phyloP scores from a whole-genome alignment of 2,888 invertebrate species.

The Meiosimyza platycephala region DNA sequence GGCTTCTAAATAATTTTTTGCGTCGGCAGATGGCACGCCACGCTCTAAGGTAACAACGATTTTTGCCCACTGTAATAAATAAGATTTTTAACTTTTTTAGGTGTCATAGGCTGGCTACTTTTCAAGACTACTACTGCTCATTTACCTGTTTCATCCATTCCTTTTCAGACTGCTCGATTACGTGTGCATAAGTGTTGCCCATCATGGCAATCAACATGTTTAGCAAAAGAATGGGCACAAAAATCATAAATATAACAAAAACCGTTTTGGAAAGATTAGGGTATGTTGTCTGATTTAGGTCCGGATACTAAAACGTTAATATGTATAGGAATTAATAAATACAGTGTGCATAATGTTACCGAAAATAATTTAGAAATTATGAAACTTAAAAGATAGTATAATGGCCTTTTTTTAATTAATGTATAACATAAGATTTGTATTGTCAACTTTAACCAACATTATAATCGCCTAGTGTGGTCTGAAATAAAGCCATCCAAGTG shows the following conservation, averaged over 20 bases:
- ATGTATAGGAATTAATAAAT: background rate
- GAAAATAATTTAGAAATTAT: background rate
- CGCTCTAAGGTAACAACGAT: constrained; percentile 96
- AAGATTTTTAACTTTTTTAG: background rate
- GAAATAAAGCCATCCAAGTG: constrained; percentile 98
- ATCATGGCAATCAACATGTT: constrained; percentile 99
- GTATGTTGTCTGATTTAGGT: constrained; percentile 89
- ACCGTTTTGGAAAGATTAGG: constrained; percentile 93
- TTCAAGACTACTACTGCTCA: no score
- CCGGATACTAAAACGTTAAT: constrained; percentile 81
- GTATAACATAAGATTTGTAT: no score
- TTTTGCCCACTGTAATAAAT: constrained; percentile 89
- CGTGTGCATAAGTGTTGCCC: constrained; percentile 98
- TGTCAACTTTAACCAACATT: constrained; percentile 77
- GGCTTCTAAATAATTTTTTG: constrained; percentile 91
- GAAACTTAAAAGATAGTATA: background rate
- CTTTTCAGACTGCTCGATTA: constrained; percentile 98
- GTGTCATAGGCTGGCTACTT: no score
- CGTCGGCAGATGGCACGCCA: constrained; percentile 89
- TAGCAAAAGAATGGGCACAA: constrained; percentile 93
- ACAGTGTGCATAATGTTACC: background rate
- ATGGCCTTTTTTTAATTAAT: no score
- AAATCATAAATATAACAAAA: constrained; percentile 98
- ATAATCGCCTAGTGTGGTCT: constrained; percentile 97
- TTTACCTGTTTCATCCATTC: constrained; percentile 95